A percentile compares a stretch with the other conserved stretches of the same genome.
phyloP scores from a whole-genome alignment of 2,797 vertebrate species.

The Gobionotothen gibberifrons region DNA sequence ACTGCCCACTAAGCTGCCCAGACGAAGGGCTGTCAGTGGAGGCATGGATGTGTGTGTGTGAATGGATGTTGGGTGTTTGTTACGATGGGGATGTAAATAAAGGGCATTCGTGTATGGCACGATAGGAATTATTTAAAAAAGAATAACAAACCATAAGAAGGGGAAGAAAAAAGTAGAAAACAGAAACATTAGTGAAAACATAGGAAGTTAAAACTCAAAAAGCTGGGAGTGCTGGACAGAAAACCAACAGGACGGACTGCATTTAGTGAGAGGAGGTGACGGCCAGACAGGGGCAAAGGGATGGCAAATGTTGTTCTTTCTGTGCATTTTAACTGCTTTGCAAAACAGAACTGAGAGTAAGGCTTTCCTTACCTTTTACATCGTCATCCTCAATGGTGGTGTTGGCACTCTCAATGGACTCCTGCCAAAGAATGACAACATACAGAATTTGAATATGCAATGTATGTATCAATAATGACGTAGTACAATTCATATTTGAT shows the following conservation, averaged over 20 bases:
- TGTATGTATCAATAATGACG: neutral
- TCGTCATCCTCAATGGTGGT: constrained; percentile 98
- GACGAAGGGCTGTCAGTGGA: constrained; percentile 66
- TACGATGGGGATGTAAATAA: constrained; percentile 16
- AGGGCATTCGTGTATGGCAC: constrained; percentile 33
- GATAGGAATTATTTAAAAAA: constrained; percentile 16
- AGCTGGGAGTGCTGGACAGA: constrained; percentile 10
- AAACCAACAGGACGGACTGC: constrained; percentile 29
- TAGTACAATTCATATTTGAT: neutral
- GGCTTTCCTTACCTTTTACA: constrained; percentile 89
- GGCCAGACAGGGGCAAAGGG: neutral
- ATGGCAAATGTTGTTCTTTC: constrained; percentile 3
- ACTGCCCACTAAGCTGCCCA: constrained; percentile 82
- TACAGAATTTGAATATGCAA: constrained; percentile 12
- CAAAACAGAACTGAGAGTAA: constrained; percentile 23
- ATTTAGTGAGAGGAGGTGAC: constrained; percentile 25
- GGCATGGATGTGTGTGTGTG: constrained; percentile 36
- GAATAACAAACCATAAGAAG: constrained; percentile 44
- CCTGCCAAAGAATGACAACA: constrained; percentile 77
- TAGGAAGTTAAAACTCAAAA: constrained; percentile 6
- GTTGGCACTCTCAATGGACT: constrained; percentile 95
- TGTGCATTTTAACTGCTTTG: neutral
- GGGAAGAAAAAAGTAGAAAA: constrained; percentile 29
- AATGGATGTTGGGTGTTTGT: constrained; percentile 26
- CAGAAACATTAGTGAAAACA: constrained; percentile 30